Evolutionary conservation across 1,140 invertebrate genomes (phyloP).

Genomic region (Ceratoteleas bidentatus): DNA sequence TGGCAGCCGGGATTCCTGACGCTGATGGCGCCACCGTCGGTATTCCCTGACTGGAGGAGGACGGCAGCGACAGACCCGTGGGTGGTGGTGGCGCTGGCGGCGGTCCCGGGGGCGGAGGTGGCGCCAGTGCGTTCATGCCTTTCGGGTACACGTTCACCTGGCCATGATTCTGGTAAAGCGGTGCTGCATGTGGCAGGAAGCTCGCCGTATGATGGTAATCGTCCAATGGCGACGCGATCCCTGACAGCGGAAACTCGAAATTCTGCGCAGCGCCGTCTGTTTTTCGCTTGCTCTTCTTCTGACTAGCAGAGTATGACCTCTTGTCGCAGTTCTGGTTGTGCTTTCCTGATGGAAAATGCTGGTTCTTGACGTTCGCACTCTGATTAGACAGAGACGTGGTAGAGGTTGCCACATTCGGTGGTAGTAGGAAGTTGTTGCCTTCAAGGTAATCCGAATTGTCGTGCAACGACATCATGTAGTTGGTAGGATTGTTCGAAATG

Average conservation of each 20-base stretch:
- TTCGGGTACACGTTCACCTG: constrained; percentile 75
- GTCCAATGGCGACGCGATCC: constrained; percentile 75
- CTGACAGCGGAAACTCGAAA: constrained; percentile 75
- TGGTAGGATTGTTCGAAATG: constrained; percentile 77
- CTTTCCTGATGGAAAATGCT: constrained; percentile 68
- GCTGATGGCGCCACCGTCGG: constrained; percentile 59
- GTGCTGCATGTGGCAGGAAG: constrained; percentile 72
- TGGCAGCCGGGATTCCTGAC: constrained; percentile 60
- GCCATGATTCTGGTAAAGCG: constrained; percentile 77
- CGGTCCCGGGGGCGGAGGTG: constrained; percentile 68
- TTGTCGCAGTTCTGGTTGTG: constrained; percentile 73
- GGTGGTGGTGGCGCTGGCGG: constrained; percentile 61
- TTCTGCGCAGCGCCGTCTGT: constrained; percentile 72
- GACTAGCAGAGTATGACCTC: constrained; percentile 69
- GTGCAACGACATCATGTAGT: constrained; percentile 80
- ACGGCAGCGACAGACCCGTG: constrained; percentile 51
- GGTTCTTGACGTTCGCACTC: constrained; percentile 70
- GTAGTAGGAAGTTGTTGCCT: constrained; percentile 74
- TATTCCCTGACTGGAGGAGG: constrained; percentile 64
- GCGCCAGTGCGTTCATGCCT: constrained; percentile 70
- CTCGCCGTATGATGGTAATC: constrained; percentile 76
- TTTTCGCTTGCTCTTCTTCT: constrained; percentile 78
- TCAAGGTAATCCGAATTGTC: constrained; percentile 79
- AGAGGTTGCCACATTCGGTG: constrained; percentile 70
- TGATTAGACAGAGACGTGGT: constrained; percentile 58